Evolutionary conservation across 1,140 invertebrate species (phyloP).

Genomic region (Colletes latitarsis): DNA sequence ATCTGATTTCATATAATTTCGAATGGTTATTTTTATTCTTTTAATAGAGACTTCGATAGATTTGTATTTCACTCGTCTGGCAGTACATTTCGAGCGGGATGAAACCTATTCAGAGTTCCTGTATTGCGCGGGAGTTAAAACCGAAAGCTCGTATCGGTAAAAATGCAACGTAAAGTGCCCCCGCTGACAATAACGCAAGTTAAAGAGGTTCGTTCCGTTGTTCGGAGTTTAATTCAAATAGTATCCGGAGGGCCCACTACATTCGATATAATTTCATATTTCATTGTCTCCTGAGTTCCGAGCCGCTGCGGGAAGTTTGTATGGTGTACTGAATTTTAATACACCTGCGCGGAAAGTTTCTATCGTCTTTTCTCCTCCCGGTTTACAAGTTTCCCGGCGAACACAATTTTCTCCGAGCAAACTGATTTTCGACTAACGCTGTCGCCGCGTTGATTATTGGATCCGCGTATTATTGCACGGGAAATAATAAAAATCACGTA

Average conservation of each 20-base stretch:
- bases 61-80: too few relatives aligned
- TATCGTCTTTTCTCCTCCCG: conserved; percentile 11
- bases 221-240: conserved; percentile 10
- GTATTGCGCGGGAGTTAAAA: not conserved
- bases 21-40: too few relatives aligned
- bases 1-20: too few relatives aligned
- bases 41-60: too few relatives aligned
- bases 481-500: not conserved
- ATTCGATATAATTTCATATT: conserved; percentile 62
- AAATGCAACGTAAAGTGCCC: not conserved
- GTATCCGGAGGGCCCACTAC: not conserved
- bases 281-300: conserved; percentile 46
- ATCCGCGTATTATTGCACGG: not conserved
- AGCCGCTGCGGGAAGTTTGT: conserved; percentile 17
- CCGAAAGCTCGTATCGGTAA: not conserved
- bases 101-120: not conserved
- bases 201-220: not conserved
- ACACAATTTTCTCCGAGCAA: not conserved
- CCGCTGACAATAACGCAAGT: not conserved
- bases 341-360: conserved; percentile 27
- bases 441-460: not conserved
- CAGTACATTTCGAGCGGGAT: not conserved
- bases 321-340: conserved; percentile 45
- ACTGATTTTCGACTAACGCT: conserved; percentile 16
- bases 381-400: not conserved